Evolutionary conservation across 2,113 vertebrate species (phyloP).

Genomic region (Australoheros scitulus): DNA sequence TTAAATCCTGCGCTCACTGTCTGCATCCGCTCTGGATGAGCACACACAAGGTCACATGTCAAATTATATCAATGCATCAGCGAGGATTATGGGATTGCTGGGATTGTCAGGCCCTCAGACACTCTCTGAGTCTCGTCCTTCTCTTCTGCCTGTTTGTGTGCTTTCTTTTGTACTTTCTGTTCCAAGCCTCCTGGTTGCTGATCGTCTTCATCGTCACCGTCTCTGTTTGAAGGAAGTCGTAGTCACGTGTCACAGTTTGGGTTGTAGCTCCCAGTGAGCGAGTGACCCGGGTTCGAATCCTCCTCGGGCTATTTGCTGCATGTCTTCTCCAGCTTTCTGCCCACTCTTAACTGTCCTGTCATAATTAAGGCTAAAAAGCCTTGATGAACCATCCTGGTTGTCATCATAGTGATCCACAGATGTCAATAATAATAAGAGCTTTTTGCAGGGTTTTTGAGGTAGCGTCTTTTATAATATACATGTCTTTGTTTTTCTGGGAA

Average conservation of each 20-base stretch:
- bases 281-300: too few relatives aligned
- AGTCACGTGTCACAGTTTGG: background rate
- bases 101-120: conserved; percentile 25
- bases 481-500: too few relatives aligned
- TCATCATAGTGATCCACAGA: too few relatives aligned
- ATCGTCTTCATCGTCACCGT: background rate
- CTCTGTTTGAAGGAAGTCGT: background rate
- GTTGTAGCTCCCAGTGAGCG: too few relatives aligned
- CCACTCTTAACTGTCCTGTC: too few relatives aligned
- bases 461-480: too few relatives aligned
- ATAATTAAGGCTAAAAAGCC: too few relatives aligned
- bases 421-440: too few relatives aligned
- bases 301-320: too few relatives aligned
- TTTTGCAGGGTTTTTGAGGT: too few relatives aligned
- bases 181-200: background rate
- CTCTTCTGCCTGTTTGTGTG: background rate
- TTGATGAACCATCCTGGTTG: too few relatives aligned
- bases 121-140: background rate
- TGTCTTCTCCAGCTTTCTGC: too few relatives aligned
- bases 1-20: conserved; percentile 39
- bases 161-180: background rate
- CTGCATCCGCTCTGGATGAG: conserved; percentile 24
- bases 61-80: conserved; percentile 60
- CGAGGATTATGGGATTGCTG: conserved; percentile 52
- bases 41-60: conserved; percentile 42